phyloP scores from a whole-genome alignment of 1,140 invertebrate species.

The Zaprionus lachaisei region DNA sequence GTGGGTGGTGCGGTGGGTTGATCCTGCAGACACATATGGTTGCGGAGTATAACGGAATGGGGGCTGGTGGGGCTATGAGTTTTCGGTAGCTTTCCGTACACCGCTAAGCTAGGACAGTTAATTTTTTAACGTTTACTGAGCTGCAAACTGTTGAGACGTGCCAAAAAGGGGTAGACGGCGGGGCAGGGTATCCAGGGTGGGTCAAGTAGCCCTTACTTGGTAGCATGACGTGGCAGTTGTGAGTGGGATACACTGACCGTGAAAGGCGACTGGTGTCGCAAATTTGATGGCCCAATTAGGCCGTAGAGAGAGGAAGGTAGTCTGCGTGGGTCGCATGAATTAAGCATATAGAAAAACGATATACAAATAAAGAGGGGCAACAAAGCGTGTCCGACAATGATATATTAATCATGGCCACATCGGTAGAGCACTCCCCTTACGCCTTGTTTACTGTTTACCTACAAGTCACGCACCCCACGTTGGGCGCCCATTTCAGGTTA shows the following conservation, averaged over 20 bases:
- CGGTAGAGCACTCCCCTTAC: not conserved
- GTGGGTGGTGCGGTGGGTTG: conserved; percentile 27
- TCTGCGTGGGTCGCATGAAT: not conserved
- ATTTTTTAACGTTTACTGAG: conserved; percentile 5
- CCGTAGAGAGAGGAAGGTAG: not conserved
- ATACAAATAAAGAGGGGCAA: not conserved
- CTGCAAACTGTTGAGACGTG: conserved; percentile 1
- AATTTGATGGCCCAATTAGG: conserved; percentile 7
- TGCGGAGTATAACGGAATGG: not conserved
- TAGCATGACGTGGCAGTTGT: not conserved
- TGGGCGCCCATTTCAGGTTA: not conserved
- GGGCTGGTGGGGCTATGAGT: not conserved
- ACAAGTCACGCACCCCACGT: not conserved
- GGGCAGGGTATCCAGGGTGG: not conserved
- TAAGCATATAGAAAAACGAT: conserved; percentile 1
- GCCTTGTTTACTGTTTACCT: not conserved
- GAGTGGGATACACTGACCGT: not conserved
- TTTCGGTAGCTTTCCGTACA: not conserved
- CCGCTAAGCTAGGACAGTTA: conserved; percentile 1
- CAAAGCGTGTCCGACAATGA: conserved; percentile 3
- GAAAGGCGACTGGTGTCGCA: not conserved
- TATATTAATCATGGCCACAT: not conserved
- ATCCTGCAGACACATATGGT: not conserved
- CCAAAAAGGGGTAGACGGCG: not conserved
- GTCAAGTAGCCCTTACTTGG: not conserved